Evolutionary conservation across 2,797 vertebrate species (phyloP).

Genomic region (Neomorphus geoffroyi): DNA sequence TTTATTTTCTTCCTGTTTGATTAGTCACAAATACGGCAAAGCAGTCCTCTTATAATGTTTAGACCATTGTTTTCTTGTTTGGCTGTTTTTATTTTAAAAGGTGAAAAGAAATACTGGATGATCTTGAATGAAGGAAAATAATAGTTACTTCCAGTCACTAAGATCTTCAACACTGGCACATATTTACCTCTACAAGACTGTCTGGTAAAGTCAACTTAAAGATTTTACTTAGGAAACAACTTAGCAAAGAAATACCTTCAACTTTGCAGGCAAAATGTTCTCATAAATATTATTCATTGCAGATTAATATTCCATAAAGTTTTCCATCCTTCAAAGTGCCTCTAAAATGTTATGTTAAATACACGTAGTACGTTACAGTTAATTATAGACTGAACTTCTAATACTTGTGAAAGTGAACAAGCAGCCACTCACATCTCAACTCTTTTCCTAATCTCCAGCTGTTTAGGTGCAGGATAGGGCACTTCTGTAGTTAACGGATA

Average conservation of each 20-base stretch:
- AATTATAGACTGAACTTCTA: neutral
- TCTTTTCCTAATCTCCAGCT: neutral
- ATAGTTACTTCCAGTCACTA: neutral
- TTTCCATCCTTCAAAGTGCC: neutral
- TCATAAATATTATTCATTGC: constrained; percentile 51
- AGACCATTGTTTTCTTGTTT: neutral
- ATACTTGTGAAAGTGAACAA: neutral
- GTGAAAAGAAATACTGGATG: neutral
- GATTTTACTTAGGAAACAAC: neutral
- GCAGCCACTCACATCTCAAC: neutral
- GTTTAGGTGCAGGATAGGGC: neutral
- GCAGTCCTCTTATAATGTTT: neutral
- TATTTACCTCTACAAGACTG: neutral
- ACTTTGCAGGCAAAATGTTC: constrained; percentile 9
- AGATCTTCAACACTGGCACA: neutral
- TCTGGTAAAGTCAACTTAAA: constrained; percentile 2
- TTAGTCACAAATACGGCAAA: neutral
- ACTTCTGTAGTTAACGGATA: neutral
- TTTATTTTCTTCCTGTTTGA: neutral
- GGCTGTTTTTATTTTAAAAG: neutral
- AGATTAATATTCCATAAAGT: constrained; percentile 47
- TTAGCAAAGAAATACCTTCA: neutral
- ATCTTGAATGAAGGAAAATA: neutral
- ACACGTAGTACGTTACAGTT: neutral
- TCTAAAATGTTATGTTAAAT: neutral